Evolutionary conservation across 2,888 invertebrate species (phyloP), one percentile per base, ranked within the genome.

Genomic region (Uloborus plumipes): DNA sequence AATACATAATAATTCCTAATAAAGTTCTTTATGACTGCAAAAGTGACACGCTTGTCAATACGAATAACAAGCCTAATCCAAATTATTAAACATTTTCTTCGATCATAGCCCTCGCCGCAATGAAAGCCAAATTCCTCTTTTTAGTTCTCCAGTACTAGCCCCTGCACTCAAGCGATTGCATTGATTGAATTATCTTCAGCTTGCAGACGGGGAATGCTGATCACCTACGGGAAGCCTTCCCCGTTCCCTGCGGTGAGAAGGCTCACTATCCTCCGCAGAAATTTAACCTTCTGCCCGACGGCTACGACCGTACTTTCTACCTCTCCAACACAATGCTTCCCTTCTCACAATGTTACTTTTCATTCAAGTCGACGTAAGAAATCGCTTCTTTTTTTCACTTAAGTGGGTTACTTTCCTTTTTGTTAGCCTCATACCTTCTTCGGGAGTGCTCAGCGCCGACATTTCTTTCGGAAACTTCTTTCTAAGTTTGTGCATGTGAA

Each of bases 141-240:
- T 39, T 4, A 39, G 39, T 39, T 39, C 39, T 39, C 39, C 39
- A 9, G 39, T 39, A 47, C n/a, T 66, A 50, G 66, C 39, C 65
- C 31, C 79, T 79, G 72, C 72, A 53, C 79, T 67, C 72, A 59
- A 72, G 79, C 79, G 79, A 79, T 79, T 79, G 71, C 78, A 79
- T 79, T 79, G 78, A 79, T 79, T 79, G 66, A 50, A 79, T 79
- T 79, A 79, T 79, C 79, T 79, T 16, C 31, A 22, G 59, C 72
- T 62, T 61, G 59, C 79, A 79, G 78, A 39, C 58, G 22, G 7
- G 9, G 65, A 66, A 31, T 49, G 50, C 78, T 59, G 18, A 31
- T 22, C 47, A 66, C 66, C 59, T 72, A 67, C 79, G 66, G 79
- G 66, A 72, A 66, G 64, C 16, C 49, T 50, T n/a, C 79, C 18